These are phyloP conservation scores for Antennarius striatus DNA, from an alignment of 2,113 vertebrate genomes.

Conservation along the genomic window DNA sequence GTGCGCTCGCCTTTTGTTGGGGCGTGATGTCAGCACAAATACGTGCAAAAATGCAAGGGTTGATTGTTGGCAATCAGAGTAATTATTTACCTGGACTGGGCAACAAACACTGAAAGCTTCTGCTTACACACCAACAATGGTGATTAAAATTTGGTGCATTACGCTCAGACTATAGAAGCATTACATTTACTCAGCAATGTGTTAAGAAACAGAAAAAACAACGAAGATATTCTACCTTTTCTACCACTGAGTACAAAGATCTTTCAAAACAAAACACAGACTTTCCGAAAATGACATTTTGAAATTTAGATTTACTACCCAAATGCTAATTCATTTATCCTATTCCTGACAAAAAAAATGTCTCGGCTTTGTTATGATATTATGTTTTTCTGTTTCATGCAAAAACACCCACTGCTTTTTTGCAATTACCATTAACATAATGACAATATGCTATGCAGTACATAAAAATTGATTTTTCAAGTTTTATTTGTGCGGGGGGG, in stretches of 20 bases:
- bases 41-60: conserved; percentile 4
- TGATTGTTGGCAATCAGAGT: conserved; percentile 17
- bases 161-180: background rate
- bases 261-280: background rate
- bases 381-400: background rate
- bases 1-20: conserved; percentile 29
- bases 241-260: too few species aligned
- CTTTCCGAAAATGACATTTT: background rate
- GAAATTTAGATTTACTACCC: background rate
- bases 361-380: background rate
- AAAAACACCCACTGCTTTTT: background rate
- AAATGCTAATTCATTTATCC: background rate
- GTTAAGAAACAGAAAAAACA: background rate
- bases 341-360: background rate
- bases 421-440: background rate
- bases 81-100: conserved; percentile 28
- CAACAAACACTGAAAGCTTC: background rate
- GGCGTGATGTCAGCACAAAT: conserved; percentile 49
- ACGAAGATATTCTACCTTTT: too few species aligned
- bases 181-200: conserved; percentile 9
- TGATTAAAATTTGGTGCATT: background rate
- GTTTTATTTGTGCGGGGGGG: too few species aligned
- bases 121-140: conserved; percentile 13
- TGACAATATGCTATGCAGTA: background rate
- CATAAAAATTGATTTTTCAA: background rate